Evolutionary conservation across 2,888 invertebrate genomes (phyloP).

Genomic region (Trachelus stipa): DNA sequence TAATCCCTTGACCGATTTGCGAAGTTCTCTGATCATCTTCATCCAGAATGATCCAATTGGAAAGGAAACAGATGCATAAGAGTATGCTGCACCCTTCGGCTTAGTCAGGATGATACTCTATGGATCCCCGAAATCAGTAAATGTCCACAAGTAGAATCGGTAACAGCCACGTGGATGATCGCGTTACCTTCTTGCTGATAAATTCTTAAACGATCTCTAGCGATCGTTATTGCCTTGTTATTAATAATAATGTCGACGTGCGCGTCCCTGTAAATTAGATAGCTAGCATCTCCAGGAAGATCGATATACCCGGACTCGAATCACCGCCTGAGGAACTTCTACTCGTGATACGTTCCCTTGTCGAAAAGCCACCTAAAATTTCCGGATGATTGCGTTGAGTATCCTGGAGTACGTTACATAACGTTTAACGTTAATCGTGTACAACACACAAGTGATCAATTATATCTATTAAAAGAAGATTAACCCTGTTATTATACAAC

Average conservation of each 20-base stretch:
- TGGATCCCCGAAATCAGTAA: neutral
- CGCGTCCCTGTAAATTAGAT: neutral
- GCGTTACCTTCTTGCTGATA: neutral
- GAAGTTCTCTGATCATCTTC: neutral
- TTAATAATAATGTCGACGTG: neutral
- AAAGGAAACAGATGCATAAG: neutral
- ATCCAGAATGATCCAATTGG: neutral
- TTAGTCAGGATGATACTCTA: neutral
- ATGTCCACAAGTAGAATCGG: neutral
- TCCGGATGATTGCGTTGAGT: neutral
- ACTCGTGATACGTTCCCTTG: neutral
- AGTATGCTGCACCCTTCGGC: neutral
- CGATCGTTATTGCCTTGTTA: neutral
- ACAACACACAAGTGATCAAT: neutral
- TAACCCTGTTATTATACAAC: neutral
- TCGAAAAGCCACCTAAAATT: neutral
- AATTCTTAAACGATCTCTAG: neutral
- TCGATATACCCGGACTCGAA: neutral
- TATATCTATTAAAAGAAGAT: neutral
- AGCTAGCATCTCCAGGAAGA: neutral
- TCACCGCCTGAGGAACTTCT: neutral
- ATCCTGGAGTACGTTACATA: neutral
- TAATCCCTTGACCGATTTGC: slow-evolving; percentile 18
- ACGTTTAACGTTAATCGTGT: neutral
- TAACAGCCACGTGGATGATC: neutral